Evolutionary conservation across 2,888 invertebrate species (phyloP), one percentile per base, ranked within the genome.

Genomic region (Seira musarum): DNA sequence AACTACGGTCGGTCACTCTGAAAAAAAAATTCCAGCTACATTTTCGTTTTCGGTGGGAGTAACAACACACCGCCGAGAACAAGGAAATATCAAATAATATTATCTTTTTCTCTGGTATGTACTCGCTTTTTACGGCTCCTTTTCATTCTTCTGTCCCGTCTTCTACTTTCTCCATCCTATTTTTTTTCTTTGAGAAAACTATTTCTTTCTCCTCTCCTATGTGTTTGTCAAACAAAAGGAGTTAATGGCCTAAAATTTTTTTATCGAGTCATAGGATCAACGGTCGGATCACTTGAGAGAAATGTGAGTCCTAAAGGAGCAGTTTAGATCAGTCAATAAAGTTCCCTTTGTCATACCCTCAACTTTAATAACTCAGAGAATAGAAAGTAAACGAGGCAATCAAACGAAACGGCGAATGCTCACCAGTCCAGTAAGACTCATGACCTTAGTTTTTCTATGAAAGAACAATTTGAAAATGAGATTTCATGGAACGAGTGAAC

Each of bases 181-280:
- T 72, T 60, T 72, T 57, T 40, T 49, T 8, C 24, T 53, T 13
- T 13, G 6, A 40, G 15, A 30, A 30, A 30, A 30, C 3, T 30
- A 30, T 30, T 75, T 69, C 35, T 8, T 17, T 66, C 53, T 17
- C 22, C 6, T 15, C 49, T 5, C 40, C 63, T 53, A 46, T 63
- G 17, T 19, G 25, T 63, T 63, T 73, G 65, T 53, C 49, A 13
- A 49, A 75, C 71, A 66, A 68, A 74, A 65, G 74, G 80, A 80
- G 74, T 70, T 74, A 80, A 80, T 80, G 80, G 80, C 60, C 21
- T 40, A 79, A 72, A 78, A 46, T 79, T 71, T 53, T 53, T 79
- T 74, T 79, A 73, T 79, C 79, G 73, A 79, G 63, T 73, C 63
- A 40, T 40, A 63, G 73, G 79, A 79, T 73, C 79, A 79, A 73